Evolutionary conservation across 1,140 invertebrate species (phyloP), one percentile per base, ranked within the genome.

Genomic region (Hypothenemus hampei): DNA sequence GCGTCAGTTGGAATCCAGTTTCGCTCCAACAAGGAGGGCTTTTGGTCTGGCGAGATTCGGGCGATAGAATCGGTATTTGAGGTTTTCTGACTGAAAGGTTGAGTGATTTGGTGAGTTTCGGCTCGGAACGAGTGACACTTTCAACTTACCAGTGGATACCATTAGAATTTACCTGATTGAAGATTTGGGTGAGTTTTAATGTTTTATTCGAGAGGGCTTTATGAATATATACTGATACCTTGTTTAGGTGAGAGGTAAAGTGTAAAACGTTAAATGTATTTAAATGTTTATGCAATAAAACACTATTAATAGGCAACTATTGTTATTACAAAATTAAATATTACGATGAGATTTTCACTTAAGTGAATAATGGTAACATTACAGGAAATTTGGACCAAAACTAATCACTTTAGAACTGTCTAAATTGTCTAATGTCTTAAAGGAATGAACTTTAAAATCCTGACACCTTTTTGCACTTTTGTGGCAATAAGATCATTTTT

Each of bases 81-180:
- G 39, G 37, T 40, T 51, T 51, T 15, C 36, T 51, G 24, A 51
- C 48, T 51, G 48, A 51, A 41, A 51, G 48, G 40, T 51, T 51
- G 39, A 41, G 48, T 51, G 48, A 41, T 40, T 41, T 23, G 36
- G 48, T 51, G 48, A 29, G 26, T 21, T 19, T 8, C 4, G 6
- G 26, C 31, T 19, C 29, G 4, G 4, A n/a, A 13, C 16, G 45
- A 19, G 18, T 19, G 31, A 5, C n/a, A 13, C 31, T 18, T 18
- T 21, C 43, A n/a, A n/a, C n/a, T n/a, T n/a, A n/a, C 43, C 13
- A 8, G 37, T 49, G 21, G 47, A 37, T 35, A 49, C 33, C 33
- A 13, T 21, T 49, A 8, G 18, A 39, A 39, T 8, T 5, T 21
- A 11, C 8, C 20, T 10, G 39, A 18, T 43, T 18, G 10, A 10